Evolutionary conservation across 2,888 invertebrate genomes (phyloP).

Genomic region (Perdita meconis): DNA sequence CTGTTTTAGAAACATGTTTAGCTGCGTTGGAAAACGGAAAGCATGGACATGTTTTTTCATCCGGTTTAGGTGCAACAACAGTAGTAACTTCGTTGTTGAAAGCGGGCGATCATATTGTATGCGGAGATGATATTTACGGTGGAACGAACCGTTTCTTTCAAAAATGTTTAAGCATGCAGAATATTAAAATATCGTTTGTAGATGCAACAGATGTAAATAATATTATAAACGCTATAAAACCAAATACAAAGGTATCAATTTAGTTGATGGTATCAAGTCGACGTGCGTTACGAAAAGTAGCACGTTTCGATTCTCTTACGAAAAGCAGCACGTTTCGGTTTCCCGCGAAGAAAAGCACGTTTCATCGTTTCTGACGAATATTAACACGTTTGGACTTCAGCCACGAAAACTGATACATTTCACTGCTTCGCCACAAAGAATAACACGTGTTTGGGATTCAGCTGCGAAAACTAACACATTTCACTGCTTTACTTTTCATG

Average conservation of each 20-base stretch:
- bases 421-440: too few species aligned
- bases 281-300: too few species aligned
- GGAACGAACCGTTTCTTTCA: conserved; percentile 92
- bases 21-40: conserved; percentile 96
- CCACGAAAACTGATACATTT: too few species aligned
- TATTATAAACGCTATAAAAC: conserved; percentile 89
- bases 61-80: conserved; percentile 95
- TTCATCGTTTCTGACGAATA: too few species aligned
- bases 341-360: too few species aligned
- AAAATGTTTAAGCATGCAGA: conserved; percentile 88
- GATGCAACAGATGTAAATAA: conserved; percentile 90
- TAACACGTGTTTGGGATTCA: too few species aligned
- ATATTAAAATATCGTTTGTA: conserved; percentile 90
- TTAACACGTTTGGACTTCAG: too few species aligned
- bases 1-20: conserved; percentile 94
- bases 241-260: conserved; percentile 92
- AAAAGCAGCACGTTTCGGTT: too few species aligned
- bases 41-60: conserved; percentile 92
- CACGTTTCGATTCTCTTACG: too few species aligned
- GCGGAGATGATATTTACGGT: conserved; percentile 97
- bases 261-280: background rate
- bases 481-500: too few species aligned
- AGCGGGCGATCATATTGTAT: conserved; percentile 95
- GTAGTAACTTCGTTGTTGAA: conserved; percentile 90
- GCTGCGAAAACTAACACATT: too few species aligned